Conservation (phyloP, 1,140 invertebrate genomes). For the Zophobas atratus region DNA sequence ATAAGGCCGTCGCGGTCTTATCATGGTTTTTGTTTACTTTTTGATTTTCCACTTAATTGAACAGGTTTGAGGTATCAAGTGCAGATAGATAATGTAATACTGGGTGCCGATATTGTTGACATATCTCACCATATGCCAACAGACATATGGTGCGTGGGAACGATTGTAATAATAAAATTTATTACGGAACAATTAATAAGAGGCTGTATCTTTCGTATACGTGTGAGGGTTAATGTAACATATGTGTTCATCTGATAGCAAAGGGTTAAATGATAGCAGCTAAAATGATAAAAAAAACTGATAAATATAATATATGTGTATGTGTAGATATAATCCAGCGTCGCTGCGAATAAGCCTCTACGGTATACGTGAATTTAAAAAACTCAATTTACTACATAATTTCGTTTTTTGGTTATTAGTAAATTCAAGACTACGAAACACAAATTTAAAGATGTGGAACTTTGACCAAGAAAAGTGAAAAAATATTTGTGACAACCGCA, state of each 20-base stretch:
- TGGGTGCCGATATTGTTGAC: constrained; percentile 31
- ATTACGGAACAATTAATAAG: constrained; percentile 39
- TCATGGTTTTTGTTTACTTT: constrained; percentile 42
- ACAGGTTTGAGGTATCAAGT: constrained; percentile 43
- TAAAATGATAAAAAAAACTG: not conserved
- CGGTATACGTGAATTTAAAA: no score
- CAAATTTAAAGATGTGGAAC: no score
- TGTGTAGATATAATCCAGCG: not conserved
- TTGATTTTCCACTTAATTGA: constrained; percentile 48
- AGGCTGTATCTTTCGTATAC: not conserved
- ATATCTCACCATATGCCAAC: constrained; percentile 46
- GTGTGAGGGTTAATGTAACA: constrained; percentile 9
- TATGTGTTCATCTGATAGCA: constrained; percentile 28
- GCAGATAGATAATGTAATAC: constrained; percentile 16
- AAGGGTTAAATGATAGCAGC: not conserved
- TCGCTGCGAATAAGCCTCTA: no score
- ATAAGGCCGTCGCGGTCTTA: constrained; percentile 15
- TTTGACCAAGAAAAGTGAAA: no score
- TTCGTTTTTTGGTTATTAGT: no score
- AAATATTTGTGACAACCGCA: no score
- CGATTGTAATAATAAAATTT: constrained; percentile 38
- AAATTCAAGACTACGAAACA: no score
- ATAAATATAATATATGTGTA: not conserved
- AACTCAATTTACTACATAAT: no score
- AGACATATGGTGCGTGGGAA: constrained; percentile 47